These are phyloP conservation scores for Azemiops feae DNA, from an alignment of 2,113 vertebrate genomes.

Conservation along the genomic window DNA sequence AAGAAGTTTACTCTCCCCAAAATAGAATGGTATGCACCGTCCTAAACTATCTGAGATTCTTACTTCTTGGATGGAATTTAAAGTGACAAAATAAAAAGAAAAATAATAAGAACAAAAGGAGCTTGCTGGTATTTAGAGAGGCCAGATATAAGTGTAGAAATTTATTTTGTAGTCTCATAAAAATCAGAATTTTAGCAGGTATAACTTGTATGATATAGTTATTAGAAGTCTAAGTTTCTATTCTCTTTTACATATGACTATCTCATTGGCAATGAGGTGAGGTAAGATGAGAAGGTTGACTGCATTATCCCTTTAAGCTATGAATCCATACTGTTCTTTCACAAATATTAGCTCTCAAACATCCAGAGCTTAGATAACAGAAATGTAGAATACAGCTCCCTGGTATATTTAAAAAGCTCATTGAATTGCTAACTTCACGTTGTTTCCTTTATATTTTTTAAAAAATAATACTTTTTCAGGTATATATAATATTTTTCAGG, in stretches of 20 bases:
- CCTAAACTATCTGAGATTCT: neutral
- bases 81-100: neutral
- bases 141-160: neutral
- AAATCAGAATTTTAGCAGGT: neutral
- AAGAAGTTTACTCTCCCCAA: neutral
- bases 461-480: neutral
- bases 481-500: neutral
- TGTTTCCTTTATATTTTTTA: neutral
- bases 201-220: neutral
- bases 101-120: neutral
- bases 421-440: neutral
- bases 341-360: neutral
- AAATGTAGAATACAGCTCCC: neutral
- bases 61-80: neutral
- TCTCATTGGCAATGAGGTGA: neutral
- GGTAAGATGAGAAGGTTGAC: neutral
- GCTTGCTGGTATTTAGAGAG: neutral
- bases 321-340: constrained; percentile 5
- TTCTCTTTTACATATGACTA: neutral
- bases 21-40: neutral
- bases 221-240: neutral
- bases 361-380: neutral
- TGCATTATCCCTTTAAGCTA: neutral
- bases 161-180: neutral
- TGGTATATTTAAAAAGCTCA: neutral